A percentile compares a stretch with the other conserved stretches of the same genome.
phyloP scores from a whole-genome alignment of 2,797 vertebrate species.

The Eidolon dupreanum region DNA sequence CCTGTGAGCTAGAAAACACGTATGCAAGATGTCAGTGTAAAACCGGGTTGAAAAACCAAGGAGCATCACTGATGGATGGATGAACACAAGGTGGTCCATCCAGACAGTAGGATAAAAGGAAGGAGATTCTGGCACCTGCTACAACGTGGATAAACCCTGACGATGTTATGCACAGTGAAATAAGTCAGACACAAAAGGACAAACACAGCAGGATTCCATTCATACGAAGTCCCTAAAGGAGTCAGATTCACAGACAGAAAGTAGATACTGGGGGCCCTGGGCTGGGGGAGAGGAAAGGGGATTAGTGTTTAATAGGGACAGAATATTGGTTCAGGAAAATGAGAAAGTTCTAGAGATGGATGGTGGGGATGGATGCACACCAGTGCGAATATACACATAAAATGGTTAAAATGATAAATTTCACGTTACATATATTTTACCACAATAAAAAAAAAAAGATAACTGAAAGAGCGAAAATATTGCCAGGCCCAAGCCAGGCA shows the following conservation, averaged over 20 bases:
- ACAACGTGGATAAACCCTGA: no score
- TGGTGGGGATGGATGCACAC: no score
- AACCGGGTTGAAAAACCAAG: neutral
- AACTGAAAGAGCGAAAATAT: neutral
- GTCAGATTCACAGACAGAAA: neutral
- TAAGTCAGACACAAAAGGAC: neutral
- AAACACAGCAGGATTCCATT: neutral
- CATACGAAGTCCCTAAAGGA: neutral
- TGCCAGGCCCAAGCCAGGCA: neutral
- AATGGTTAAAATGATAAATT: neutral
- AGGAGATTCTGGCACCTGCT: neutral
- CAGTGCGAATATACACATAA: neutral
- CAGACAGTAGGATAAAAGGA: neutral
- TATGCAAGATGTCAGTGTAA: neutral
- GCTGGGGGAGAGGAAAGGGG: no score
- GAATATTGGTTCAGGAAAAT: neutral
- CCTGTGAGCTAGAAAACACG: accelerated
- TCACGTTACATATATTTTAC: neutral
- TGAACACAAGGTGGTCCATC: neutral
- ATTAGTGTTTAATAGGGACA: neutral
- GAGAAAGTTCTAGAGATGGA: neutral
- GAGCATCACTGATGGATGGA: neutral
- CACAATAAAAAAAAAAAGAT: neutral
- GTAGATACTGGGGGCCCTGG: neutral
- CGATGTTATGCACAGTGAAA: neutral